Percentiles rank a stretch among this genome's conserved stretches.
Conservation (phyloP, 2,113 vertebrate genomes). For the Sinosuthora webbiana region DNA sequence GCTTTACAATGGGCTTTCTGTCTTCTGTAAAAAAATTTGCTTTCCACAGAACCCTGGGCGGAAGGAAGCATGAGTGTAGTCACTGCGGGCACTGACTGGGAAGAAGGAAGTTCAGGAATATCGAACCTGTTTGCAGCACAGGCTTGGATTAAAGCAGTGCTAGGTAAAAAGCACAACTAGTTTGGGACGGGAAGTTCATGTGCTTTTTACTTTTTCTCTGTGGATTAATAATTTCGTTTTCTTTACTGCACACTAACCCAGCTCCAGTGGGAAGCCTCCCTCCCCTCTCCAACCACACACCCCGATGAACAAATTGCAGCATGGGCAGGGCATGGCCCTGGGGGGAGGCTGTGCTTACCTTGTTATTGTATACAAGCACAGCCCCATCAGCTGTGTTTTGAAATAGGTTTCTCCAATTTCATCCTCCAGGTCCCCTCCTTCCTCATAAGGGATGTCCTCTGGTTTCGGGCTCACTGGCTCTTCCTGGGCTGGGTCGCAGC, state of each 20-base stretch:
- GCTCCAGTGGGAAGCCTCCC: background rate
- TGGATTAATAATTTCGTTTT: background rate
- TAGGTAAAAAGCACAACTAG: background rate
- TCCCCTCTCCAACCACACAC: background rate
- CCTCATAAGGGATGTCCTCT: background rate
- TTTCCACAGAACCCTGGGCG: background rate
- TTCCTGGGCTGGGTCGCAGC: background rate
- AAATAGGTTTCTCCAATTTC: background rate
- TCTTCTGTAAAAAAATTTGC: background rate
- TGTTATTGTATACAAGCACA: background rate
- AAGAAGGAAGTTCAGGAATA: background rate
- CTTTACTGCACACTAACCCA: background rate
- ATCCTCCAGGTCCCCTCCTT: background rate
- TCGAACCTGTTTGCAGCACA: background rate
- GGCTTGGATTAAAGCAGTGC: background rate
- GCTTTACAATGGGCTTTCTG: background rate
- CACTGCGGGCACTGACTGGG: background rate
- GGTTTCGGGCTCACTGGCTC: rapidly evolving
- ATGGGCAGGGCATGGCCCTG: background rate
- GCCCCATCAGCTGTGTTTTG: background rate
- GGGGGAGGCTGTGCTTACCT: background rate
- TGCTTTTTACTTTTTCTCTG: background rate
- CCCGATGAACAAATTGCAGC: background rate
- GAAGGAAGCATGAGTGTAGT: background rate
- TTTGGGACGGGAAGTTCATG: background rate